Conservation (phyloP, 2,888 invertebrate genomes). For the Urechis unicinctus region DNA sequence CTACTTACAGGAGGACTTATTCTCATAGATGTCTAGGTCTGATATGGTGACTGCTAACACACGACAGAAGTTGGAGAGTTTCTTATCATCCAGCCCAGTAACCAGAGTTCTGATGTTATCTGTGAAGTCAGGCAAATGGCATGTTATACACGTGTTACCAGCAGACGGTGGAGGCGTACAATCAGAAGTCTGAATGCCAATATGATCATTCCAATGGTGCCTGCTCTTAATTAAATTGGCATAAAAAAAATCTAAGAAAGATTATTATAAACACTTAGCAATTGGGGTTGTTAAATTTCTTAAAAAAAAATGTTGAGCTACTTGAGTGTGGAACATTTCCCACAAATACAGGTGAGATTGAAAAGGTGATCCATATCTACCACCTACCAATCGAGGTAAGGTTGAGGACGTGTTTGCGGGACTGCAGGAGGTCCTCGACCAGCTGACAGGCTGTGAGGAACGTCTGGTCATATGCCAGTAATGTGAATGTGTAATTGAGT, state of each 20-base stretch:
- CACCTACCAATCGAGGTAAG: slow-evolving; percentile 41
- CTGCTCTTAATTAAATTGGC: too few relatives aligned
- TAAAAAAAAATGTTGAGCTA: too few relatives aligned
- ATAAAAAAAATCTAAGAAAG: too few relatives aligned
- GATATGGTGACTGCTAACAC: slow-evolving; percentile 52
- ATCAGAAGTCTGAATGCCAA: too few relatives aligned
- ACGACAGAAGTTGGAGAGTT: slow-evolving; percentile 50
- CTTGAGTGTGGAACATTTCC: background rate
- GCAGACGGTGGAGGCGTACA: too few relatives aligned
- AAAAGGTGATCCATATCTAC: background rate
- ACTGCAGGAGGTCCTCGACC: slow-evolving; percentile 46
- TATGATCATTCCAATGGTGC: too few relatives aligned
- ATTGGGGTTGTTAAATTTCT: too few relatives aligned
- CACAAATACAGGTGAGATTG: background rate
- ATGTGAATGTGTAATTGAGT: slow-evolving; percentile 42
- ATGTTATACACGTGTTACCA: too few relatives aligned
- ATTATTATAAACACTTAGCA: too few relatives aligned
- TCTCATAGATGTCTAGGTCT: slow-evolving; percentile 51
- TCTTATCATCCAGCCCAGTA: slow-evolving; percentile 39
- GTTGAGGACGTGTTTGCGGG: slow-evolving; percentile 38
- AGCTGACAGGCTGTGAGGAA: slow-evolving; percentile 44
- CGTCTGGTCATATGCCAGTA: slow-evolving; percentile 41
- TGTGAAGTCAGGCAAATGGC: too few relatives aligned
- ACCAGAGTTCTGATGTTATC: slow-evolving; percentile 39
- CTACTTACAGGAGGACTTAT: slow-evolving; percentile 48